Evolutionary conservation across 2,888 invertebrate genomes (phyloP).

Genomic region (Agrochola macilenta): DNA sequence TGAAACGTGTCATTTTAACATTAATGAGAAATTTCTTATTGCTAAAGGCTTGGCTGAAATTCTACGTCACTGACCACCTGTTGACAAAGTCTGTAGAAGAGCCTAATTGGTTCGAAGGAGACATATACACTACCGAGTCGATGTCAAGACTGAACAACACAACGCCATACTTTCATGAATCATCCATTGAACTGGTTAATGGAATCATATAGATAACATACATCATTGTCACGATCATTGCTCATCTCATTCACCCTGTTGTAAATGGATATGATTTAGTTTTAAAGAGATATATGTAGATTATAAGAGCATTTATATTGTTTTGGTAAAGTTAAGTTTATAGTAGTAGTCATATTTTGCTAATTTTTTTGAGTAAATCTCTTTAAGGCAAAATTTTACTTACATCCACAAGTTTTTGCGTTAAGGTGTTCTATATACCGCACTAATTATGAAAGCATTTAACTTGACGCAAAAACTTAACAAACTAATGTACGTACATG

Average conservation of each 20-base stretch:
- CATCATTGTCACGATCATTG: slow-evolving; percentile 72
- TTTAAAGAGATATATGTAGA: slow-evolving; percentile 77
- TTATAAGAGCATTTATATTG: slow-evolving; percentile 70
- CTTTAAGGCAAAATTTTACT: slow-evolving; percentile 75
- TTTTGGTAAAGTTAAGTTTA: slow-evolving; percentile 56
- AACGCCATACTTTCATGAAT: slow-evolving; percentile 82
- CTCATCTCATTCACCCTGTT: slow-evolving; percentile 79
- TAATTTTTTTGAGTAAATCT: slow-evolving; percentile 68
- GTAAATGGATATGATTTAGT: slow-evolving; percentile 76
- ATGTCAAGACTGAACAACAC: slow-evolving; percentile 82
- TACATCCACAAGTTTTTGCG: slow-evolving; percentile 69
- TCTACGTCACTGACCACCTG: slow-evolving; percentile 90
- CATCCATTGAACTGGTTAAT: slow-evolving; percentile 88
- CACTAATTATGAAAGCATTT: slow-evolving; percentile 60
- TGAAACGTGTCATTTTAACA: slow-evolving; percentile 55
- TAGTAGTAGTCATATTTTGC: slow-evolving; percentile 20
- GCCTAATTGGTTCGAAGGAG: slow-evolving; percentile 87
- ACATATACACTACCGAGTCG: slow-evolving; percentile 84
- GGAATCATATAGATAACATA: slow-evolving; percentile 85
- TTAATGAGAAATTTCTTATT: slow-evolving; percentile 81
- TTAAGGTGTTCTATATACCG: slow-evolving; percentile 59
- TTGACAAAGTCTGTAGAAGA: slow-evolving; percentile 88
- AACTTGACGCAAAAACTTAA: slow-evolving; percentile 70
- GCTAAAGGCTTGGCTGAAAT: slow-evolving; percentile 91
- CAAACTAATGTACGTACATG: slow-evolving; percentile 74